Conservation (phyloP, 2,888 invertebrate species). For the Tholera decimalis region DNA sequence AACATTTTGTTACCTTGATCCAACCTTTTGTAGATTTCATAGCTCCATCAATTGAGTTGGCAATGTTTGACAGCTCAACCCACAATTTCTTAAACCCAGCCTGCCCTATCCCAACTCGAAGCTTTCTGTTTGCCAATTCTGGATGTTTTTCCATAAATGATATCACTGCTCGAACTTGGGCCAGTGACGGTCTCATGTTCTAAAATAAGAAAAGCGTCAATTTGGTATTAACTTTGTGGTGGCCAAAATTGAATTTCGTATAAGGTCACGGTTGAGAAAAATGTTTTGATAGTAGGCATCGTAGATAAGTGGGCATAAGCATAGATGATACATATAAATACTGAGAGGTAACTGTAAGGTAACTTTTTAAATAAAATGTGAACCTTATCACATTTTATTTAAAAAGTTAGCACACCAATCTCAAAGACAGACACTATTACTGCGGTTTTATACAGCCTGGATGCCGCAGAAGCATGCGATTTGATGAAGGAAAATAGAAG, state of each 20-base stretch:
- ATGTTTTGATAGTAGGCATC: no score
- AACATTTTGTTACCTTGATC: slow-evolving; percentile 78
- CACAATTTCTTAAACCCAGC: slow-evolving; percentile 80
- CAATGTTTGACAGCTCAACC: slow-evolving; percentile 77
- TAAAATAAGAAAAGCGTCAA: slow-evolving; percentile 53
- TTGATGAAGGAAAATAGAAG: neutral
- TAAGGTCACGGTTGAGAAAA: neutral
- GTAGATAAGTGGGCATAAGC: no score
- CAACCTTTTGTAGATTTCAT: slow-evolving; percentile 82
- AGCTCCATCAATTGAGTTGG: slow-evolving; percentile 80
- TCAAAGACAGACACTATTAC: neutral
- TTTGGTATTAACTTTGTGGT: neutral
- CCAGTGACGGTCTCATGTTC: slow-evolving; percentile 79
- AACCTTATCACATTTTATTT: no score
- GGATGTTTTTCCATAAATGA: slow-evolving; percentile 83
- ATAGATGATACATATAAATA: no score
- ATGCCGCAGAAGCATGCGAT: neutral
- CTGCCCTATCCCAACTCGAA: slow-evolving; percentile 75
- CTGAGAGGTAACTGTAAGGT: no score
- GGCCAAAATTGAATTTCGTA: no score
- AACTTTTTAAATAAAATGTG: no score
- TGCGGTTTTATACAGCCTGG: neutral
- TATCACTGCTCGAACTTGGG: slow-evolving; percentile 80
- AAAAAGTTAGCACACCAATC: neutral
- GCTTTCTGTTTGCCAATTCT: slow-evolving; percentile 78